phyloP scores from a whole-genome alignment of 2,888 invertebrate species.

The Pomacea canaliculata region DNA sequence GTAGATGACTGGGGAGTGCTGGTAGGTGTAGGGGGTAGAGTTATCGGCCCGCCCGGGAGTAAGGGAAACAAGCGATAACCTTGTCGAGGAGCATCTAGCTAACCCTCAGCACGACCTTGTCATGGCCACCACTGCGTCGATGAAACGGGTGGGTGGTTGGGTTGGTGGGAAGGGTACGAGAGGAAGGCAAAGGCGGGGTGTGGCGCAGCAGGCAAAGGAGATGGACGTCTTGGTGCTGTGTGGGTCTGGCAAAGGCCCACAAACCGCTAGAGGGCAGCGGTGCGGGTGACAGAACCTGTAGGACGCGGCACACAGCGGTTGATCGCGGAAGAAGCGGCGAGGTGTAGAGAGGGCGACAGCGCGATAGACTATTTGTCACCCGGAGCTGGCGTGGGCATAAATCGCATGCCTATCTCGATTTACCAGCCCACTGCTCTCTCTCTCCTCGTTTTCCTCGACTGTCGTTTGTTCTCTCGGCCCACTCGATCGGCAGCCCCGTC shows the following conservation, averaged over 20 bases:
- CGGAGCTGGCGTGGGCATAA: conserved; percentile 25
- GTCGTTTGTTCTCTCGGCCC: conserved; percentile 1
- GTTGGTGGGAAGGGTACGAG: neutral
- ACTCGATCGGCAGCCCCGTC: conserved; percentile 4
- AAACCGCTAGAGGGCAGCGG: neutral
- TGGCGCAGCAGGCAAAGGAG: neutral
- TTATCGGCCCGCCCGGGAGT: no score
- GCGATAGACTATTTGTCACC: conserved; percentile 29
- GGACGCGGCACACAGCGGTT: no score
- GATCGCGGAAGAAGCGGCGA: no score
- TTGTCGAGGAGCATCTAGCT: no score
- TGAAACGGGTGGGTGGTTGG: neutral
- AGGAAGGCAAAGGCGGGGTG: neutral
- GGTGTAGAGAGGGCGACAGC: neutral
- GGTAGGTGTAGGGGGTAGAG: no score
- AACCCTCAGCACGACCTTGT: no score
- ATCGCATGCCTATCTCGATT: conserved; percentile 25
- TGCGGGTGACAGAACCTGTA: no score
- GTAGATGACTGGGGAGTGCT: no score
- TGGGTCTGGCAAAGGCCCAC: neutral
- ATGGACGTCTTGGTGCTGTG: neutral
- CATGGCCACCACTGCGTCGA: neutral
- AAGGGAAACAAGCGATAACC: no score
- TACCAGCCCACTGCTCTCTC: conserved; percentile 26
- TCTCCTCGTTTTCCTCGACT: conserved; percentile 5